Percentiles rank a stretch among this genome's conserved stretches.
Conservation (phyloP, 2,888 invertebrate genomes). For the Spodoptera littoralis region DNA sequence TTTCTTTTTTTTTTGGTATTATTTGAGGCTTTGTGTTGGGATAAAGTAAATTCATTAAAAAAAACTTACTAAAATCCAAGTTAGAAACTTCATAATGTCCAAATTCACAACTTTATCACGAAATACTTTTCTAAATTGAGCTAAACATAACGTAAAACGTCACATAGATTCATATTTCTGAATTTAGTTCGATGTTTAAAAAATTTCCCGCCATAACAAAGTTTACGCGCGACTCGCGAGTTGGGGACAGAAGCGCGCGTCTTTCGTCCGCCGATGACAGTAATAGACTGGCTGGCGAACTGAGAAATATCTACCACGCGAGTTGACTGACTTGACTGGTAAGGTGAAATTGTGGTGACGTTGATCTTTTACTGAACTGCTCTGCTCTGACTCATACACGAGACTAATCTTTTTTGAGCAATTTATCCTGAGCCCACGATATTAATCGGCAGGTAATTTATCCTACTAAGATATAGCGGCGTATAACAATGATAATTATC, state of each 20-base stretch:
- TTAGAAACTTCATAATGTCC: constrained; percentile 69
- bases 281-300: constrained; percentile 66
- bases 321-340: constrained; percentile 60
- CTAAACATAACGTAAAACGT: constrained; percentile 45
- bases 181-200: constrained; percentile 24
- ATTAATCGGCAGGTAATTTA: too few species aligned
- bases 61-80: constrained; percentile 73
- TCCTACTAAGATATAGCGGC: too few species aligned
- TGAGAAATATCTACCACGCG: constrained; percentile 38
- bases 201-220: constrained; percentile 81
- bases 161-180: constrained; percentile 26
- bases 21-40: too few species aligned
- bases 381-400: constrained; percentile 46
- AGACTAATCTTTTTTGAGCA: constrained; percentile 16
- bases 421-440: neutral
- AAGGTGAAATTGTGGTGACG: constrained; percentile 61
- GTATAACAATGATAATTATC: too few species aligned
- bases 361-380: constrained; percentile 49
- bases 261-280: constrained; percentile 64
- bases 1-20: too few species aligned
- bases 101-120: constrained; percentile 57
- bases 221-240: constrained; percentile 75
- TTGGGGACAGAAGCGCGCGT: constrained; percentile 60
- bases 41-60: neutral
- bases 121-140: constrained; percentile 35